These are phyloP conservation scores for Hermaeophaga mercurialis DNA, from an alignment of 2,888 invertebrate genomes.

Conservation along the genomic window DNA sequence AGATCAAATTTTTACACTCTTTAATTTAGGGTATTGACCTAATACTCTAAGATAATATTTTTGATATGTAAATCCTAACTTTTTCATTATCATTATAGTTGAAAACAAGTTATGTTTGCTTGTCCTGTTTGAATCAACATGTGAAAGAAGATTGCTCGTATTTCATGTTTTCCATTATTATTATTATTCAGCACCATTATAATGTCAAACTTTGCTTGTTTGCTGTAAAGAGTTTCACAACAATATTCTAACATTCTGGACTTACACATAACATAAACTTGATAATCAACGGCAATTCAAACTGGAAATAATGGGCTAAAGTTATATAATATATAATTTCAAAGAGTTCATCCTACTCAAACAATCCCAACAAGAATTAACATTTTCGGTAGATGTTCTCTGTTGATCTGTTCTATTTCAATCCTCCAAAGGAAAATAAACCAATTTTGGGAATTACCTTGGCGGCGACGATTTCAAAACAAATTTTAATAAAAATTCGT, in stretches of 20 bases:
- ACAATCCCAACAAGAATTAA: slow-evolving; percentile 12
- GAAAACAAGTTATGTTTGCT: too few species aligned
- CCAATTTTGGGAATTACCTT: not conserved
- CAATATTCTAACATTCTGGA: not conserved
- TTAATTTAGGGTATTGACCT: too few species aligned
- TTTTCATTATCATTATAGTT: too few species aligned
- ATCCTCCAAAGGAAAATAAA: not conserved
- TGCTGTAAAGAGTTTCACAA: not conserved
- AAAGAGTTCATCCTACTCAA: slow-evolving; percentile 5
- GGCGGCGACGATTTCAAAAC: too few species aligned
- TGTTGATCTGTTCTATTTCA: not conserved
- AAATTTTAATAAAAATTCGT: too few species aligned
- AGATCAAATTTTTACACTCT: too few species aligned
- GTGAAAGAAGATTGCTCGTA: too few species aligned
- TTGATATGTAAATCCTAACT: too few species aligned
- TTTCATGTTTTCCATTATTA: too few species aligned
- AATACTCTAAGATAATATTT: too few species aligned
- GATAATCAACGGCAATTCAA: not conserved
- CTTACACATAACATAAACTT: not conserved
- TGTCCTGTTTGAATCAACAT: too few species aligned
- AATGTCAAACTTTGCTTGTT: not conserved
- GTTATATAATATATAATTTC: not conserved
- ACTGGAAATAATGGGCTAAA: not conserved
- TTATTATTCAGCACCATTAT: not conserved
- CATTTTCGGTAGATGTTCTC: not conserved